Evolutionary conservation across 2,888 invertebrate genomes (phyloP).

Genomic region (Mesoligia furuncula): DNA sequence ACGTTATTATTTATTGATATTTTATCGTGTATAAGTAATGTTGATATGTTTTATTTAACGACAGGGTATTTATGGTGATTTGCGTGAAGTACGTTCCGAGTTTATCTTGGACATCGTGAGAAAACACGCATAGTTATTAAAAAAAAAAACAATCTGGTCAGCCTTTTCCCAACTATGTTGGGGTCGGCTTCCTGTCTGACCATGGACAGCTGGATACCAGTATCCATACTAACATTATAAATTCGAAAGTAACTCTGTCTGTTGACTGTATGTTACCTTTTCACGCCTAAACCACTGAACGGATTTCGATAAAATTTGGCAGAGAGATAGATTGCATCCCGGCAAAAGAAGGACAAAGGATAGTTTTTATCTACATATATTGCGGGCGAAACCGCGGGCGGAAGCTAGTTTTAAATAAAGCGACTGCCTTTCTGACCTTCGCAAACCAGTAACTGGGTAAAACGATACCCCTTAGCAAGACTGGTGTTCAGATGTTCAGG

Average conservation of each 20-base stretch:
- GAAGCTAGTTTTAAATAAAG: background rate
- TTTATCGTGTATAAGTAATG: constrained; percentile 4
- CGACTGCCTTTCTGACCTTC: background rate
- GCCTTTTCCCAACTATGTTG: background rate
- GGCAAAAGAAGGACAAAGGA: too few relatives aligned
- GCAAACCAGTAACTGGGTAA: background rate
- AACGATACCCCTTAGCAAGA: background rate
- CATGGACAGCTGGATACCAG: background rate
- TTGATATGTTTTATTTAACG: constrained; percentile 13
- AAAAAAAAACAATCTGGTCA: too few relatives aligned
- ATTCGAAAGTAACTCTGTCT: too few relatives aligned
- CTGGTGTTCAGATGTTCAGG: background rate
- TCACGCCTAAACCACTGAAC: too few relatives aligned
- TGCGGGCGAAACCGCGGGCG: too few relatives aligned
- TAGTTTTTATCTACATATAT: too few relatives aligned
- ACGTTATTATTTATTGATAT: constrained; percentile 39
- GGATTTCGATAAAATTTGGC: too few relatives aligned
- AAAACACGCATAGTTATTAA: background rate
- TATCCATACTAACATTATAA: background rate
- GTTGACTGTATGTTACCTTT: too few relatives aligned
- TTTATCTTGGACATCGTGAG: background rate
- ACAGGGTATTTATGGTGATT: background rate
- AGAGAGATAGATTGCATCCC: too few relatives aligned
- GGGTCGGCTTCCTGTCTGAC: background rate
- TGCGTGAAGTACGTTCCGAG: background rate